These are phyloP conservation scores for Julus scanicus DNA, from an alignment of 2,888 invertebrate genomes.

Conservation along the genomic window DNA sequence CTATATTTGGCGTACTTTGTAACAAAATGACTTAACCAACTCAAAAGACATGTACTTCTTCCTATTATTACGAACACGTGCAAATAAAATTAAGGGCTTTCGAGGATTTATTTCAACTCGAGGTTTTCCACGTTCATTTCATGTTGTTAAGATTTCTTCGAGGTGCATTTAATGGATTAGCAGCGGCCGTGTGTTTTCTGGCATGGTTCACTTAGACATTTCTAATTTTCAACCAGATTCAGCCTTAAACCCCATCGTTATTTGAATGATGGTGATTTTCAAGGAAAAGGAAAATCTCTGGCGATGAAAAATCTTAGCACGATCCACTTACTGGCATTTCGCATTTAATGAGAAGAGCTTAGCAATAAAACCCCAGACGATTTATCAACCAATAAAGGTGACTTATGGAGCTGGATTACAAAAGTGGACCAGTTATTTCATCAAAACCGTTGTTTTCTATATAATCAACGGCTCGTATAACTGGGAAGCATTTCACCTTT, in stretches of 20 bases:
- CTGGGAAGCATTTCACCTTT: background rate
- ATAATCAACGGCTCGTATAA: background rate
- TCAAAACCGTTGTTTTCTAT: background rate
- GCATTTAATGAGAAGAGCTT: constrained; percentile 9
- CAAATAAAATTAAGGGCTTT: constrained; percentile 31
- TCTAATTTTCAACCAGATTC: background rate
- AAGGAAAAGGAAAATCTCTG: background rate
- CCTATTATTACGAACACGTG: background rate
- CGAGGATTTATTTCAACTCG: background rate
- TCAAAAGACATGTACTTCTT: too few species aligned
- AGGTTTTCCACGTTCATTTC: background rate
- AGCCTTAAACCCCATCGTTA: background rate
- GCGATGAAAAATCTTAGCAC: constrained; percentile 24
- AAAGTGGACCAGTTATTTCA: constrained; percentile 4
- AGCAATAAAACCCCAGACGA: constrained; percentile 2
- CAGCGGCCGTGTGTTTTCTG: background rate
- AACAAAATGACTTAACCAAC: too few species aligned
- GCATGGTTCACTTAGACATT: background rate
- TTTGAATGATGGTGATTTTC: background rate
- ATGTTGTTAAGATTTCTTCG: background rate
- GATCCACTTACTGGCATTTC: constrained; percentile 17
- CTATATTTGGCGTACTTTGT: too few species aligned
- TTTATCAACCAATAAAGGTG: constrained; percentile 39
- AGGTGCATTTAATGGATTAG: constrained; percentile 1
- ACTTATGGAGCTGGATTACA: constrained; percentile 24